Base-by-base conservation (phyloP, 2,113 vertebrate genomes). In the Baryphthengus martii region DNA sequence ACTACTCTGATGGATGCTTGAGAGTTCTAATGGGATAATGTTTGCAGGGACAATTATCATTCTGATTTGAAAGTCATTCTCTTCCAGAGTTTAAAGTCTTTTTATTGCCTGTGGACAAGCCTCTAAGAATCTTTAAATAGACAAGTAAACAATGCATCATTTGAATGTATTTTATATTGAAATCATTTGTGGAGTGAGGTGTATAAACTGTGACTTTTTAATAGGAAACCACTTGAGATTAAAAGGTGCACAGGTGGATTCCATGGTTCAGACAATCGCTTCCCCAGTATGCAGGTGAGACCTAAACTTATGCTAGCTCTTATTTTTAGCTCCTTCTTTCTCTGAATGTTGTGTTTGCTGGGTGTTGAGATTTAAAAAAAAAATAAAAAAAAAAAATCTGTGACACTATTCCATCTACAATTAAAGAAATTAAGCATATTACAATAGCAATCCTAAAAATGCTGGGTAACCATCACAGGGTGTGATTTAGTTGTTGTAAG, bases 221-320 rank as follows among this genome's bases (percentile, higher is more conserved):
- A 71, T 97, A 99, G 99, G 56, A 97, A 93, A 59, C 85, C 49
- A 0, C 19, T 52, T 53, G 98, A 99, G 19, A 80, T 96, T 65
- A 99, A 99, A 93, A 97, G 98, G 63, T 99, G 99, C 95, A 96
- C 10, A 9, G 98, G 97, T n/a, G 99, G 99, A 92, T 99, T 99
- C 97, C 99, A 99, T 77, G 99, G 99, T 45, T 99, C 99, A 47
- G 99, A 99, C 96, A 99, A 99, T 96, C 52, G 97, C 77, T 99
- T 99, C 96, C 95, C 94, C 90, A 99, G 93, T 97, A 99, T 99
- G 99, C 99, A 99, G 98, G 99, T 99, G 80, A 98, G 98, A 86
- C 70, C 88, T 53, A 76, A 66, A 25, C 7, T 91, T 84, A 19
- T 2, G 2, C 26, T 74, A 44, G 39, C 14, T 77, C 49, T 89